Conservation (phyloP, 1,140 invertebrate species). For the Drosophila melanogaster region Release_6_plus_ISO1_MT NT_033777.3:27696501-27697000, state of each 20-base stretch:
- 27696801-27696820: slow-evolving; percentile 84
- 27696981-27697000: slow-evolving; percentile 93
- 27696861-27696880: not conserved
- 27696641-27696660: slow-evolving; percentile 32
- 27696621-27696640: slow-evolving; percentile 30
- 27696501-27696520: slow-evolving; percentile 66
- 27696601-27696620: slow-evolving; percentile 20
- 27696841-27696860: not conserved
- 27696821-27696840: slow-evolving; percentile 84
- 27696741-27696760: slow-evolving; percentile 84
- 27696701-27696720: slow-evolving; percentile 53
- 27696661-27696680: slow-evolving; percentile 33
- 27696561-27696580: slow-evolving; percentile 30
- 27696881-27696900: slow-evolving; percentile 87
- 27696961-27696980: slow-evolving; percentile 86
- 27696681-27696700: slow-evolving; percentile 31
- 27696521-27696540: slow-evolving; percentile 67
- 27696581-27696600: slow-evolving; percentile 70
- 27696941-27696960: slow-evolving; percentile 89
- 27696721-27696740: slow-evolving; percentile 84
- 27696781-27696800: slow-evolving; percentile 78
- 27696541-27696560: slow-evolving; percentile 57
- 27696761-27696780: slow-evolving; percentile 84
- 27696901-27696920: slow-evolving; percentile 93
- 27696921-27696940: slow-evolving; percentile 93